Conservation (phyloP, 64 coral and sea anemone species). For the Montipora cactus region DNA sequence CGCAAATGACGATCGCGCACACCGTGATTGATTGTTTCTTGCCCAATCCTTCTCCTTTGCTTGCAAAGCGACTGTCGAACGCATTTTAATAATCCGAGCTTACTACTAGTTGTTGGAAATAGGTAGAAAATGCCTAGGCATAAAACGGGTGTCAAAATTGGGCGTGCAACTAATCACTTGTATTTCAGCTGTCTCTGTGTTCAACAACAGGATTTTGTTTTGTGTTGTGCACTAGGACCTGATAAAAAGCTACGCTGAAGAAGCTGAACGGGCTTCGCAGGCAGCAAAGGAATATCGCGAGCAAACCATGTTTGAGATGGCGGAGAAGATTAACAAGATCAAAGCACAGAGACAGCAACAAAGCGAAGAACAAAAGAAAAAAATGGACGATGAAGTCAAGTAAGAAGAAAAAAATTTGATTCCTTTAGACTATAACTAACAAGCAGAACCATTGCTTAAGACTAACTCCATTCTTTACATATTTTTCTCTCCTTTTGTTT, state of each 20-base stretch:
- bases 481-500: too few species aligned
- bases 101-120: too few species aligned
- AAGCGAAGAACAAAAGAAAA: constrained; percentile 81
- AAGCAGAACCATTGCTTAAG: too few species aligned
- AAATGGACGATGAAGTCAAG: constrained; percentile 96
- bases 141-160: background rate
- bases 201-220: background rate
- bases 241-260: constrained; percentile 70
- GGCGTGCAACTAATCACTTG: too few species aligned
- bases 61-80: too few species aligned
- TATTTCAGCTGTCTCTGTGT: background rate
- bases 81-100: too few species aligned
- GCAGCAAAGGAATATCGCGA: constrained; percentile 96
- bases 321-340: constrained; percentile 94
- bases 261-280: constrained; percentile 80
- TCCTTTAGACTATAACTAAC: too few species aligned
- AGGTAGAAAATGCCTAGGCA: background rate
- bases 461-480: too few species aligned
- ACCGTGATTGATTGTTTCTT: too few species aligned
- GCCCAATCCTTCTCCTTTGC: too few species aligned
- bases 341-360: constrained; percentile 87
- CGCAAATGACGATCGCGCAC: too few species aligned
- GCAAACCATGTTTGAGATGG: constrained; percentile 95
- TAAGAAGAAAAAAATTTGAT: background rate
- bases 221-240: constrained; percentile 72